Conservation (phyloP, 1,140 invertebrate genomes). For the Cotesia vestalis region DNA sequence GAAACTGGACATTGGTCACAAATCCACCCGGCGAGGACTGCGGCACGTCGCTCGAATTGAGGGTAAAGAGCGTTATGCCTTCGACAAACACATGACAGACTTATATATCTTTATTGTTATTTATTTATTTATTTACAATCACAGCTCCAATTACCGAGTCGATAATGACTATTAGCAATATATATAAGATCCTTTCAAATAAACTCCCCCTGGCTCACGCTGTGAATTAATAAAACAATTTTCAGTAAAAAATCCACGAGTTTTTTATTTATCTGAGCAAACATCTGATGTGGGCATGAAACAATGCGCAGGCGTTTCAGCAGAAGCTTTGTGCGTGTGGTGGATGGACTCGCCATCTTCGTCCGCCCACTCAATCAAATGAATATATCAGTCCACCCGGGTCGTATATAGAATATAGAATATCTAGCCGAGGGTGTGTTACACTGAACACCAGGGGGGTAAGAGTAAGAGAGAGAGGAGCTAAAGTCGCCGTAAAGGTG, state of each 20-base stretch:
- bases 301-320: conserved; percentile 3
- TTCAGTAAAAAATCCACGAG: neutral
- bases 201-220: no score
- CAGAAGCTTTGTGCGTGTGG: conserved; percentile 8
- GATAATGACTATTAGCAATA: no score
- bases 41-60: conserved; percentile 41
- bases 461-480: neutral
- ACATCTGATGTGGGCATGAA: neutral
- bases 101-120: conserved; percentile 9
- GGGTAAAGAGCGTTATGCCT: conserved; percentile 7
- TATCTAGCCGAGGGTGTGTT: conserved; percentile 2
- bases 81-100: neutral
- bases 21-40: conserved; percentile 42
- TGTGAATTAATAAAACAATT: no score
- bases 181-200: no score
- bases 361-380: conserved; percentile 51
- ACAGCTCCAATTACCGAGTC: no score
- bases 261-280: neutral
- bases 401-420: neutral
- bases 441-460: neutral
- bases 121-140: conserved; percentile 6
- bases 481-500: conserved; percentile 25
- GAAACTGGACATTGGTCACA: conserved; percentile 34
- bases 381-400: conserved; percentile 47
- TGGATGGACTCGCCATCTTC: conserved; percentile 34